These are phyloP conservation scores for Lophochroa leadbeateri DNA, from an alignment of 2,113 vertebrate species.

Conservation along the genomic window DNA sequence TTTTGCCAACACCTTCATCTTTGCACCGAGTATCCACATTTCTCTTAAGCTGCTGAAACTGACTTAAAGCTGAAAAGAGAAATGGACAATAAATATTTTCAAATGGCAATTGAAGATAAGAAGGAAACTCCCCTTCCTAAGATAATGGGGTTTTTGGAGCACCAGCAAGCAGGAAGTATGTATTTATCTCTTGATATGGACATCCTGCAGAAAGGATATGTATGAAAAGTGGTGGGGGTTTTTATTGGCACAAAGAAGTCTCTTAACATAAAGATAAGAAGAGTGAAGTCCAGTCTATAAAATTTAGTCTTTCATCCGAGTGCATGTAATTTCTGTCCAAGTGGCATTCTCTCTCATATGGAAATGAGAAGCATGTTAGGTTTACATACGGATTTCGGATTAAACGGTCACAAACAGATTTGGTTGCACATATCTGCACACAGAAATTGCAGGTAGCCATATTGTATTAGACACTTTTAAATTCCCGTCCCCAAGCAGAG, in stretches of 20 bases:
- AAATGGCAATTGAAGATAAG: background rate
- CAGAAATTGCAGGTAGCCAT: background rate
- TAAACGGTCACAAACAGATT: background rate
- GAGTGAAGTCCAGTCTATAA: background rate
- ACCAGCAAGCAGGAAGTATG: background rate
- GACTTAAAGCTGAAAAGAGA: conserved; percentile 10
- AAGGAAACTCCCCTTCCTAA: background rate
- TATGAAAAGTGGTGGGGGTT: background rate
- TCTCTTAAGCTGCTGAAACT: background rate
- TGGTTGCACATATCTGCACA: rapidly evolving
- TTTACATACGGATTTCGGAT: background rate
- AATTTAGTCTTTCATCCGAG: background rate
- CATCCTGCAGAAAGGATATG: background rate
- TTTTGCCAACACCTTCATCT: background rate
- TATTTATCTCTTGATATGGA: background rate
- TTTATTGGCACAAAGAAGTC: background rate
- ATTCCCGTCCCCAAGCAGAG: background rate
- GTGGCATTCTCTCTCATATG: background rate
- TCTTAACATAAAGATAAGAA: background rate
- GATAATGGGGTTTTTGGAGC: background rate
- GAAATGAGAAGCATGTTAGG: background rate
- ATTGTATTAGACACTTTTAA: background rate
- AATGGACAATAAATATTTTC: background rate
- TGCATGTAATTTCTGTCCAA: background rate
- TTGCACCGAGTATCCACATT: background rate